phyloP scores from a whole-genome alignment of 2,888 invertebrate species.

The Pherbina coryleti region DNA sequence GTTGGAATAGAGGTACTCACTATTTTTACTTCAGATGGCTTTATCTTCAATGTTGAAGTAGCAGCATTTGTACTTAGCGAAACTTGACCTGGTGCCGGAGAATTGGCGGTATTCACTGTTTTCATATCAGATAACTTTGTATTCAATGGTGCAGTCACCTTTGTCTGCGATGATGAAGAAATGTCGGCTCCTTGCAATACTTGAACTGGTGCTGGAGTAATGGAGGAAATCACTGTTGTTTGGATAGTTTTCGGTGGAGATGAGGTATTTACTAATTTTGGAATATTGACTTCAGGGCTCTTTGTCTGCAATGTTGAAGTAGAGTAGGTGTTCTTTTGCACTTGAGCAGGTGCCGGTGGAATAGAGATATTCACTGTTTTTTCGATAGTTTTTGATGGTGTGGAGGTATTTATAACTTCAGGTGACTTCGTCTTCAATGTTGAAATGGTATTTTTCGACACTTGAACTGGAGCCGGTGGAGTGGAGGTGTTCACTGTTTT shows the following conservation, averaged over 20 bases:
- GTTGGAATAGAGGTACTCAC: too few relatives aligned
- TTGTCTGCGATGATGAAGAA: constrained; percentile 22
- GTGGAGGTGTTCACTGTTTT: constrained; percentile 2
- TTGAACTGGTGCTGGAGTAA: not conserved
- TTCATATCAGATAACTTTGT: not conserved
- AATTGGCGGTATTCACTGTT: not conserved
- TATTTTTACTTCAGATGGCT: too few relatives aligned
- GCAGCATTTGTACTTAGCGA: not conserved
- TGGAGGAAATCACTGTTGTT: not conserved
- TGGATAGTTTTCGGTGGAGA: not conserved
- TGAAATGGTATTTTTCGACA: not conserved
- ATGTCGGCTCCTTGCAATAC: constrained; percentile 32
- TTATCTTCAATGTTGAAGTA: too few relatives aligned
- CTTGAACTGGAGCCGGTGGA: constrained; percentile 6
- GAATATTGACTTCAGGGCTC: not conserved
- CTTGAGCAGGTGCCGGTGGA: not conserved
- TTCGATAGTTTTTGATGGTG: not conserved
- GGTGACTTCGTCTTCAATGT: too few relatives aligned
- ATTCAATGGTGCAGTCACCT: too few relatives aligned
- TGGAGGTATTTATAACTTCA: too few relatives aligned
- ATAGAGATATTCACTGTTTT: too few relatives aligned
- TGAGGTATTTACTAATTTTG: not conserved
- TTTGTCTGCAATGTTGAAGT: constrained; percentile 9
- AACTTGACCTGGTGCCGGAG: not conserved
- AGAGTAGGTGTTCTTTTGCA: constrained; percentile 27